These are phyloP conservation scores for Nowickia ferox DNA, from an alignment of 2,888 invertebrate genomes.

Conservation along the genomic window DNA sequence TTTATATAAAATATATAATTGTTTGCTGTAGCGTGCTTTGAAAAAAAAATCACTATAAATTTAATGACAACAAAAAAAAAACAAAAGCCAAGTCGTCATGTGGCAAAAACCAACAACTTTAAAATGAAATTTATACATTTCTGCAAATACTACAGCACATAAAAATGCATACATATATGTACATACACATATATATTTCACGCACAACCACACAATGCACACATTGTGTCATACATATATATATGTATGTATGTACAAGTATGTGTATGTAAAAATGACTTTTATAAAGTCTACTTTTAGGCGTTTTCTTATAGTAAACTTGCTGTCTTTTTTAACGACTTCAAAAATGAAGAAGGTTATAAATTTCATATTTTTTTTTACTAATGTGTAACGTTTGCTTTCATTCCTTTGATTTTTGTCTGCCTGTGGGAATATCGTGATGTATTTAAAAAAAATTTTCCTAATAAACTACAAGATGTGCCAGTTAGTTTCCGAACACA, in stretches of 20 bases:
- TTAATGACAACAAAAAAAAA: slow-evolving; percentile 19
- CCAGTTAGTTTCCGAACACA: no score
- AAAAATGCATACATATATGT: not conserved
- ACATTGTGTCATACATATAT: not conserved
- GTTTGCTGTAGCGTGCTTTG: slow-evolving; percentile 9
- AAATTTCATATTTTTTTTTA: no score
- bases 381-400: no score
- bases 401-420: no score
- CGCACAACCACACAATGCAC: not conserved
- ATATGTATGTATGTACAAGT: no score
- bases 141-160: slow-evolving; percentile 36
- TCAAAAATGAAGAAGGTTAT: no score
- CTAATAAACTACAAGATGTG: no score
- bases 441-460: no score
- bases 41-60: slow-evolving; percentile 8
- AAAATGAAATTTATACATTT: slow-evolving; percentile 63
- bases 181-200: not conserved
- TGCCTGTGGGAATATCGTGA: no score
- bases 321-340: no score
- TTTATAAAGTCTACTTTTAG: not conserved
- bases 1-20: not conserved
- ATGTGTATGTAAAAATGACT: no score
- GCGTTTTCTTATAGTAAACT: not conserved
- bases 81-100: slow-evolving; percentile 61
- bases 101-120: slow-evolving; percentile 63